These are phyloP conservation scores for Microcebus jonahi DNA, from an alignment of 2,113 vertebrate species.

Conservation along the genomic window DNA sequence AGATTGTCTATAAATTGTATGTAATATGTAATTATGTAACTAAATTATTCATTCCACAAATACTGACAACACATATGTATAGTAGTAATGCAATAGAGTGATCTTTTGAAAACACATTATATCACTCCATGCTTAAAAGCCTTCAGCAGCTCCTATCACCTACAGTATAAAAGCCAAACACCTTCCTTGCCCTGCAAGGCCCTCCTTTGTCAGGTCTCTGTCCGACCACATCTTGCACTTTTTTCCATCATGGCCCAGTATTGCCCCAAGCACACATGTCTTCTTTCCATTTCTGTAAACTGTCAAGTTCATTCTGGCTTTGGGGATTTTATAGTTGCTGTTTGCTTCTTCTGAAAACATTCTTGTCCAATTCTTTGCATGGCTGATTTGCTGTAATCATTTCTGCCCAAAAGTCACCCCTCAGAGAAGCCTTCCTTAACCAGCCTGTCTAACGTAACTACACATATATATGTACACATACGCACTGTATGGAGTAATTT, in stretches of 20 bases:
- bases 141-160: background rate
- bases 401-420: background rate
- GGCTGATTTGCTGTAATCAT: background rate
- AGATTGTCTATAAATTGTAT: background rate
- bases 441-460: background rate
- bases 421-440: background rate
- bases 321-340: background rate
- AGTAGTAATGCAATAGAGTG: background rate
- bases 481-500: background rate
- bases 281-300: background rate
- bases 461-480: background rate
- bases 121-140: background rate
- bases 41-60: background rate
- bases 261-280: background rate
- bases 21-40: background rate
- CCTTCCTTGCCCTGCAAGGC: background rate
- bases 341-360: slow-evolving; percentile 35
- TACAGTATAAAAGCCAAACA: background rate
- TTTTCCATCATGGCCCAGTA: background rate
- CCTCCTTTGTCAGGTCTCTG: background rate
- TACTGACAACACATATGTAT: background rate
- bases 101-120: slow-evolving; percentile 7
- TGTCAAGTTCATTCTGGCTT: background rate
- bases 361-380: background rate
- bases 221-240: background rate